Percentiles rank a stretch among this genome's conserved stretches.
phyloP scores from a whole-genome alignment of 2,888 invertebrate species.

The Drosophila subsilvestris region DNA sequence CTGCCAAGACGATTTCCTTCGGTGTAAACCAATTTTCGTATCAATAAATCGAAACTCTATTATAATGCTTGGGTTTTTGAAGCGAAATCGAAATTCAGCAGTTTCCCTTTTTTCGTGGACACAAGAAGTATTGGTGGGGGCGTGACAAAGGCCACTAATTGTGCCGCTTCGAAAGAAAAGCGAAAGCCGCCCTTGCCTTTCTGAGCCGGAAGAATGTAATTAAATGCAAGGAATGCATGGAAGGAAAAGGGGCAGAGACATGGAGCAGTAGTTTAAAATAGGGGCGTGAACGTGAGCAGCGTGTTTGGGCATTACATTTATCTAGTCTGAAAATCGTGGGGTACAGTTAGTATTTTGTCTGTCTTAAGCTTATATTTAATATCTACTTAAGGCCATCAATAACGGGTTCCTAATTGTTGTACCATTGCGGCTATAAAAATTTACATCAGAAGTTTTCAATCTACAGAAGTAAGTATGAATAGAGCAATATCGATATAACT shows the following conservation, averaged over 20 bases:
- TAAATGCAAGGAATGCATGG: constrained; percentile 63
- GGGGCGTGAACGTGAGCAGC: constrained; percentile 62
- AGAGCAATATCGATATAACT: no score
- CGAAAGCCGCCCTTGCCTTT: constrained; percentile 56
- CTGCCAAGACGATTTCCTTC: constrained; percentile 66
- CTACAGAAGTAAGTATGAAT: no score
- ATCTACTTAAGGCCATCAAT: no score
- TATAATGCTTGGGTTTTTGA: constrained; percentile 57
- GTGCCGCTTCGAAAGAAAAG: constrained; percentile 64
- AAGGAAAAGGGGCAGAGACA: constrained; percentile 16
- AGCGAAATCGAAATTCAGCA: constrained; percentile 55
- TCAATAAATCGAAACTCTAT: constrained; percentile 72
- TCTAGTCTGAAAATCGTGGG: neutral
- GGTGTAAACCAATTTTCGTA: constrained; percentile 76
- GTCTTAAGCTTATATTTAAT: neutral
- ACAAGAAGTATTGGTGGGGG: constrained; percentile 49
- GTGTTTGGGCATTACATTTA: constrained; percentile 2
- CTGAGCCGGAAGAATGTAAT: constrained; percentile 75
- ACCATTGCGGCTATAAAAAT: no score
- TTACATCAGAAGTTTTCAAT: no score
- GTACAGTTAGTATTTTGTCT: neutral
- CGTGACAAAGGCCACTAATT: constrained; percentile 76
- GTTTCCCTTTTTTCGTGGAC: constrained; percentile 56
- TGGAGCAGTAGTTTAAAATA: constrained; percentile 44
- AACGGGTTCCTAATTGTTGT: neutral